Percentiles rank a stretch among this genome's conserved stretches.
Evolutionary conservation across 2,113 vertebrate species (phyloP).

Genomic region (Gasterosteus nipponicus): DNA sequence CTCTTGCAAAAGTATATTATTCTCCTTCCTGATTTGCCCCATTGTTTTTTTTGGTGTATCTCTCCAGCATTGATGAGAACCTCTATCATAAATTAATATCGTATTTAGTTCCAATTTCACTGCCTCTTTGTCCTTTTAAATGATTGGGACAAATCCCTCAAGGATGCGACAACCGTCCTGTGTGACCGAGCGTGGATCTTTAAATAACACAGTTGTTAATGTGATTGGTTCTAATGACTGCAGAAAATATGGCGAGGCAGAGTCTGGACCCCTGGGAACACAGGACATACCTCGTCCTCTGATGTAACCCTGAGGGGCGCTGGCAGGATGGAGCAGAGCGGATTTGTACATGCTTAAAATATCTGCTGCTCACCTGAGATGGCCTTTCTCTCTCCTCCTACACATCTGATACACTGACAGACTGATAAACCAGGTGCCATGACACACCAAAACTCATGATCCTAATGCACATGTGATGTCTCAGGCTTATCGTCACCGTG

Average conservation of each 20-base stretch:
- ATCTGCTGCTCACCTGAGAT: conserved; percentile 6
- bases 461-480: conserved; percentile 8
- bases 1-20: neutral
- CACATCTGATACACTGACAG: neutral
- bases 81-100: neutral
- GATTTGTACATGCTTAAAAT: conserved; percentile 33
- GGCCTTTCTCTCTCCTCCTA: neutral
- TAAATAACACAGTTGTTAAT: conserved; percentile 36
- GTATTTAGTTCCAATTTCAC: neutral
- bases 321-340: neutral
- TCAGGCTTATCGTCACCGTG: neutral
- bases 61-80: neutral
- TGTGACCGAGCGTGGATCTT: conserved; percentile 17
- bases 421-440: conserved; percentile 10
- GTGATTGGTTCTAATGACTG: conserved; percentile 26
- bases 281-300: conserved; percentile 5
- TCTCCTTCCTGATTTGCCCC: neutral
- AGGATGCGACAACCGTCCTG: neutral
- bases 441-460: neutral
- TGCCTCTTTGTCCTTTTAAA: neutral
- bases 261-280: neutral
- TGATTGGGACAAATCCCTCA: conserved; percentile 1
- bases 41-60: neutral
- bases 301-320: neutral
- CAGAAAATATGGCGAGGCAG: conserved; percentile 13